Evolutionary conservation across 2,113 vertebrate species (phyloP).

Genomic region (Cheirogaleus medius): DNA sequence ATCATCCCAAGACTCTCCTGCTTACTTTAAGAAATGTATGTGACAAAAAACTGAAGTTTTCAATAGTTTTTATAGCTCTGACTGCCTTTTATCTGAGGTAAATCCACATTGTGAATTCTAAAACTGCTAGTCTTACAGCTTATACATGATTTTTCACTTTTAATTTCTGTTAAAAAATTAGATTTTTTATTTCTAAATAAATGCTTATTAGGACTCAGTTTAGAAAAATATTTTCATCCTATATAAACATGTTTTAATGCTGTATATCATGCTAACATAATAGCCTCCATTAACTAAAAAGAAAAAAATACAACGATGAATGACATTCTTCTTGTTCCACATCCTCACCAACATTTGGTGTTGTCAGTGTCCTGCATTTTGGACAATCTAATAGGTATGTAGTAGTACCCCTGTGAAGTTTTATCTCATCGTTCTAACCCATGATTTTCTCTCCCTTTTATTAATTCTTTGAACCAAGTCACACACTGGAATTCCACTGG

Average conservation of each 20-base stretch:
- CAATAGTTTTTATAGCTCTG: neutral
- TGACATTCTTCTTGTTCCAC: neutral
- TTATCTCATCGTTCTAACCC: neutral
- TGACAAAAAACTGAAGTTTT: neutral
- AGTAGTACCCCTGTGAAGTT: neutral
- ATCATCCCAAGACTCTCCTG: neutral
- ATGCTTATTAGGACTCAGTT: neutral
- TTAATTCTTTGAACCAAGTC: neutral
- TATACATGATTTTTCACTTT: neutral
- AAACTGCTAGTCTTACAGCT: neutral
- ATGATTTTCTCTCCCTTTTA: neutral
- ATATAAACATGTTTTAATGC: neutral
- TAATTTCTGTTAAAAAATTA: neutral
- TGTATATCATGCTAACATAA: neutral
- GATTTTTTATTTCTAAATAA: neutral
- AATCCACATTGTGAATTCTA: neutral
- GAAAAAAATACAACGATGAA: neutral
- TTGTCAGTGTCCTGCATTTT: neutral
- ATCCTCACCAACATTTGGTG: neutral
- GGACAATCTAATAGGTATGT: neutral
- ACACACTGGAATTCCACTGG: neutral
- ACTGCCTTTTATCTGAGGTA: neutral
- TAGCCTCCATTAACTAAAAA: neutral
- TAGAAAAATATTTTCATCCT: neutral
- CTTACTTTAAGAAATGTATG: neutral